Evolutionary conservation across 2,888 invertebrate species (phyloP).

Genomic region (Pinctada fucata): DNA sequence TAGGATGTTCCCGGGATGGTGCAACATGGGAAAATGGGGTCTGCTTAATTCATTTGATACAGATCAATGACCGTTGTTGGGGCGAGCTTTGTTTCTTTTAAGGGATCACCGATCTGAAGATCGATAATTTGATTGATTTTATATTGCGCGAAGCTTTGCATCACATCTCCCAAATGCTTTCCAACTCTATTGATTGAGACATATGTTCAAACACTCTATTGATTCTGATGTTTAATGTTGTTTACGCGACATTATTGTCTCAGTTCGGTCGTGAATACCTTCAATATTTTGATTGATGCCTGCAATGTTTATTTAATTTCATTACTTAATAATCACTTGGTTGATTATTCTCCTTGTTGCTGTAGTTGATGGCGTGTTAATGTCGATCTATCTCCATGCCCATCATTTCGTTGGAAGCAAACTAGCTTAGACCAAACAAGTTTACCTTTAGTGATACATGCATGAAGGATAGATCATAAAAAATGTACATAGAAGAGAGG

Average conservation of each 20-base stretch:
- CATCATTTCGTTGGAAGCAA: too few species aligned
- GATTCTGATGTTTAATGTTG: background rate
- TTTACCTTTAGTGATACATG: too few species aligned
- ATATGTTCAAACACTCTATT: conserved; percentile 12
- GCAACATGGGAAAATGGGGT: background rate
- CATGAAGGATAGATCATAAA: too few species aligned
- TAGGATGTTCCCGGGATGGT: background rate
- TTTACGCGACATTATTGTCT: background rate
- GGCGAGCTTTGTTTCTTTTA: background rate
- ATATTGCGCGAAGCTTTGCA: background rate
- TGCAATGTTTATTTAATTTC: background rate
- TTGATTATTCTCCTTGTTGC: background rate
- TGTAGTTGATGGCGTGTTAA: too few species aligned
- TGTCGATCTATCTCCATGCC: too few species aligned
- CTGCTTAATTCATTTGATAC: background rate
- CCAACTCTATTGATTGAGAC: background rate
- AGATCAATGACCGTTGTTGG: background rate
- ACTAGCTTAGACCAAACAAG: too few species aligned
- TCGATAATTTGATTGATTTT: background rate
- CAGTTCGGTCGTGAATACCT: background rate
- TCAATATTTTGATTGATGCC: conserved; percentile 3
- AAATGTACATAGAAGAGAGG: too few species aligned
- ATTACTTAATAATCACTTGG: background rate
- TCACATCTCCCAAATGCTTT: conserved; percentile 10
- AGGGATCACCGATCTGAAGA: background rate